Conservation (phyloP, 2,113 vertebrate genomes). For the Gallinago undulata region DNA sequence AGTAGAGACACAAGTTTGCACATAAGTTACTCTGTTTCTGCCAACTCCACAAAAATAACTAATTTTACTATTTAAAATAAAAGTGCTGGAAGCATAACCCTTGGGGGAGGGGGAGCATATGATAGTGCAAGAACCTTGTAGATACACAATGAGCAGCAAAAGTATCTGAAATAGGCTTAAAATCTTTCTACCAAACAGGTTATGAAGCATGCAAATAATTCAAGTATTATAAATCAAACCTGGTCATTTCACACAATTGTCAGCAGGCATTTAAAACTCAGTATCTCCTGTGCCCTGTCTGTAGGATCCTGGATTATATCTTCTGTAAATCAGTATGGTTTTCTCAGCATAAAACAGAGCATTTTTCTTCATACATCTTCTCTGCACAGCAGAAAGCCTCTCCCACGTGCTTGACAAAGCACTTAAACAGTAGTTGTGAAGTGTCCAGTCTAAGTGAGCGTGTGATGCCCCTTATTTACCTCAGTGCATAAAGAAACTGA, state of each 20-base stretch:
- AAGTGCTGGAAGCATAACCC: background rate
- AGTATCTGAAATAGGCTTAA: background rate
- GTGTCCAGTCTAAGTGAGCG: background rate
- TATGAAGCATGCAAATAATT: background rate
- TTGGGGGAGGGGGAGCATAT: background rate
- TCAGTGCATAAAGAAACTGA: background rate
- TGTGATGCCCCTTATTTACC: fast-evolving
- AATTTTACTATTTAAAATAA: background rate
- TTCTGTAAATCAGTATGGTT: background rate
- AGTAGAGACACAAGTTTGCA: background rate
- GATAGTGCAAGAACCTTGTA: background rate
- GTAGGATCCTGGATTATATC: background rate
- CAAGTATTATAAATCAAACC: background rate
- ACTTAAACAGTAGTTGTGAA: background rate
- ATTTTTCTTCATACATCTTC: background rate
- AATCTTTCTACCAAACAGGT: background rate
- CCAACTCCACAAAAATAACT: background rate
- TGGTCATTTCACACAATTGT: background rate
- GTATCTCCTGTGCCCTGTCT: background rate
- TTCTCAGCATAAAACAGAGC: background rate
- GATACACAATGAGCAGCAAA: background rate
- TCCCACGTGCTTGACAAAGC: background rate
- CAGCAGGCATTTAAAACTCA: background rate
- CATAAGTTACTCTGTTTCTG: background rate
- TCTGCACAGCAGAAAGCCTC: background rate